These are phyloP conservation scores for Tenthredo livida DNA, from an alignment of 2,888 invertebrate genomes.

Conservation along the genomic window DNA sequence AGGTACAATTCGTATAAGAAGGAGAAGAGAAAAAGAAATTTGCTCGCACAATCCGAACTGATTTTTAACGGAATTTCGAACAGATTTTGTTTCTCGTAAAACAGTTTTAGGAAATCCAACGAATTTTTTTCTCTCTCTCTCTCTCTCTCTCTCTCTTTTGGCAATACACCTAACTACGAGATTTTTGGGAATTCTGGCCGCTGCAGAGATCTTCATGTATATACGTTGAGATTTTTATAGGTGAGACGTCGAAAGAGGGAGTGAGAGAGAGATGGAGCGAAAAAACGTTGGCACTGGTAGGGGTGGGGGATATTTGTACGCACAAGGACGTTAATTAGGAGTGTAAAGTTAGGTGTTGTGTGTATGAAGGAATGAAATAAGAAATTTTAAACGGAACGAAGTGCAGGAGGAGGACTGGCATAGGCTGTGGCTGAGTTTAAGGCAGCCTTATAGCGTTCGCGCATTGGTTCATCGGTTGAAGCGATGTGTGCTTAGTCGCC, in stretches of 20 bases:
- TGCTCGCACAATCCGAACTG: neutral
- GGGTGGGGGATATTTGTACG: neutral
- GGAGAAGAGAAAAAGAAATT: neutral
- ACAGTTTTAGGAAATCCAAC: neutral
- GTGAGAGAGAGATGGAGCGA: neutral
- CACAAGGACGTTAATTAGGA: neutral
- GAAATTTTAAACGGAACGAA: slow-evolving; percentile 1
- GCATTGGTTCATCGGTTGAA: slow-evolving; percentile 73
- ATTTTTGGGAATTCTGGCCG: neutral
- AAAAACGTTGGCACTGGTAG: neutral
- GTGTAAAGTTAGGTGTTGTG: neutral
- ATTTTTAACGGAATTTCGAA: slow-evolving; percentile 28
- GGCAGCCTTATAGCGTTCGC: slow-evolving; percentile 66
- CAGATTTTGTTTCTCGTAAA: neutral
- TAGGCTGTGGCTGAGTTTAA: slow-evolving; percentile 38
- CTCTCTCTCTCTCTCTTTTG: neutral
- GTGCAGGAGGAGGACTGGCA: slow-evolving; percentile 36
- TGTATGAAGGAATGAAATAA: slow-evolving; percentile 1
- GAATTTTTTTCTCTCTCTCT: neutral
- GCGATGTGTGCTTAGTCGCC: slow-evolving; percentile 75
- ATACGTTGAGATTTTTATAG: neutral
- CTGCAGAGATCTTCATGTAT: neutral
- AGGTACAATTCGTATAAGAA: too few species aligned
- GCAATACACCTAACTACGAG: neutral
- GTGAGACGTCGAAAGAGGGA: neutral